Base-by-base conservation (phyloP, 2,888 invertebrate genomes). In the Spilosoma lubricipeda region DNA sequence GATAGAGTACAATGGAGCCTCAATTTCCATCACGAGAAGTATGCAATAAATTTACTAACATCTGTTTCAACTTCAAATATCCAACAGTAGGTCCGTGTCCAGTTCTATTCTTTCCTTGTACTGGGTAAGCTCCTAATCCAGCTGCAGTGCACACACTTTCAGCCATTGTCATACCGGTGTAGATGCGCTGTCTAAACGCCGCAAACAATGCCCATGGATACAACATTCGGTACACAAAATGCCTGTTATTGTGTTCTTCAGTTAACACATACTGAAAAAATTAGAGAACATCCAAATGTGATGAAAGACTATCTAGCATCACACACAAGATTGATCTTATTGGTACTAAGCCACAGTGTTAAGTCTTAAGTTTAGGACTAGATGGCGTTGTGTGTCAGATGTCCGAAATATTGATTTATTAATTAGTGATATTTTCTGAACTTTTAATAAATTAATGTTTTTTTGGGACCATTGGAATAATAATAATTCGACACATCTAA, bases 101-200 rank as follows among this genome's bases (percentile, higher is more conserved):
- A 75, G 98, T 96, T 83, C 96, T 96, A n/a, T 98, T 97, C 72
- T 97, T 96, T 0, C 97, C 96, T 48, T 96, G 95, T 0, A 95
- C 95, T 0, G 99, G 99, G 93, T 99, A 99, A 1, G 98, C 98
- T 3, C 99, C 99, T 23, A 99, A 95, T 0, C 99, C 99, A 3
- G 98, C 97, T 91, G 98, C 97, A 27, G 98, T 98, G 88, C 99
- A 99, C n/a, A 98, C 98, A 90, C 98, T 98, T 93, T 99, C 99
- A 0, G 99, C 98, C 72, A 99, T 91, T 0, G 98, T 97, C 96
- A 99, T 97, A 0, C 99, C 99, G 23, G 97, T 97, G 90, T 99
- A 99, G 82, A 99, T 98, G 71, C 99, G 97, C 94, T 98, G 97
- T 11, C 99, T 97, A 93, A 99, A 99, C 73, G 97, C 97, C 69